Evolutionary conservation across 1,140 invertebrate genomes (phyloP), one percentile per base, ranked within the genome.

Genomic region (Ceratina australensis): DNA sequence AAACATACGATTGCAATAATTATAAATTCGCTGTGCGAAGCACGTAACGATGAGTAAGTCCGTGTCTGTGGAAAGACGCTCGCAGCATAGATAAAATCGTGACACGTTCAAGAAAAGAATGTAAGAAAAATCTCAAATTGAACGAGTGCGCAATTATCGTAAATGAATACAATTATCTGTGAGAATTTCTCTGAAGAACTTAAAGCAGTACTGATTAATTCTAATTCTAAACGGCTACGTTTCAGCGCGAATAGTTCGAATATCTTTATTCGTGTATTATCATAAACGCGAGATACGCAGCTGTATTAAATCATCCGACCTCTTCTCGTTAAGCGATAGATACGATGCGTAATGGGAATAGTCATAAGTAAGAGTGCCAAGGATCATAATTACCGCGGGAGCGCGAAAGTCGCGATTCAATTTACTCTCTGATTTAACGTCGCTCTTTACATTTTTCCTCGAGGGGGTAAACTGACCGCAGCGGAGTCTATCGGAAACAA

Each of bases 11-110:
- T 4, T 5, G 8, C n/a, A 28, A 1, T 18, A 68, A 68, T 54
- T 52, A 54, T 54, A 26, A 18, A 68, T 68, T 68, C 18, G 47
- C 7, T 22, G 67, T 57, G 22, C 20, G 2, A 71, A 42, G 26
- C 26, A 26, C 50, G 54, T 59, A 42, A 56, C 28, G 13, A 59
- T 69, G 54, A 42, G 67, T 69, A 57, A 69, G 28, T 3, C n/a
- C 56, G 28, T 12, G 28, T 3, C n/a, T 69, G 28, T 12, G 42
- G 28, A 57, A 22, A 71, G 16, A 18, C 16, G 15, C 20, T 10
- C 8, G 7, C 24, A 12, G 3, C 8, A 10, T 47, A 71, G 26
- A 59, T 71, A 59, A 71, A 22, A 59, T 24, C 22, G 12, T 69
- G 15, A 56, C 15, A 33, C 28, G 2, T 42, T 2, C 20, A 57